Base-by-base conservation (phyloP, 2,888 invertebrate species). In the Strigamia crassipes region DNA sequence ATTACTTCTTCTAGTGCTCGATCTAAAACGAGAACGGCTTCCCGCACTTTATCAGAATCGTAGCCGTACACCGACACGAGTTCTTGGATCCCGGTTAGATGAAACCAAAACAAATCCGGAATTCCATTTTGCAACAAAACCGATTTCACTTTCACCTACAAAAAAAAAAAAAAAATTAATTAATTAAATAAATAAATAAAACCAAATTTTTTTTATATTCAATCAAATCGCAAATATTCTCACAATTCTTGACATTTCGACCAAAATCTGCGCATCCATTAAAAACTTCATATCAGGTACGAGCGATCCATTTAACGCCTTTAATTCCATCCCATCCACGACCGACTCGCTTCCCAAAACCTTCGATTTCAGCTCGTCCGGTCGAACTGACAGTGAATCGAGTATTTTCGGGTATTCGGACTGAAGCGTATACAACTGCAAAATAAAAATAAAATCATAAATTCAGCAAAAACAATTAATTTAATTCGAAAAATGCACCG, bases 31-130 rank as follows among this genome's bases (percentile, higher is more conserved):
- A 93, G 92, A 83, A 90, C 90, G 3, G 91, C 90, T 85, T 91
- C 90, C 12, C 90, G 88, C 0, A 83, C 83, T 82, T 85, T 84
- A 38, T 82, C 82, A 56, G 93, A 92, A 86, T 91, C 91, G 79
- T 90, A 90, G 6, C 93, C 93, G 86, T 93, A 91, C 82, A 89
- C 88, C 86, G 93, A 92, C 18, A 91, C 89, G 23, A 94, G 87
- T 12, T 91, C 89, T 85, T 92, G 92, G 27, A 94, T 89, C 12
- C 91, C 90, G 66, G 90, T 88, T 84, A 92, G 89, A 83, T 91
- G 91, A 84, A 94, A 90, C 91, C 92, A 92, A 81, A 83, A 83
- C 31, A 84, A 78, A 82, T 85, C 92, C 79, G 92, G 89, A 79
- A 90, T 87, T 82, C 90, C 90, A 86, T 93, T 92, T 79, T 81